These are phyloP conservation scores for Pegoplata infirma DNA, from an alignment of 2,888 invertebrate genomes.

Conservation along the genomic window DNA sequence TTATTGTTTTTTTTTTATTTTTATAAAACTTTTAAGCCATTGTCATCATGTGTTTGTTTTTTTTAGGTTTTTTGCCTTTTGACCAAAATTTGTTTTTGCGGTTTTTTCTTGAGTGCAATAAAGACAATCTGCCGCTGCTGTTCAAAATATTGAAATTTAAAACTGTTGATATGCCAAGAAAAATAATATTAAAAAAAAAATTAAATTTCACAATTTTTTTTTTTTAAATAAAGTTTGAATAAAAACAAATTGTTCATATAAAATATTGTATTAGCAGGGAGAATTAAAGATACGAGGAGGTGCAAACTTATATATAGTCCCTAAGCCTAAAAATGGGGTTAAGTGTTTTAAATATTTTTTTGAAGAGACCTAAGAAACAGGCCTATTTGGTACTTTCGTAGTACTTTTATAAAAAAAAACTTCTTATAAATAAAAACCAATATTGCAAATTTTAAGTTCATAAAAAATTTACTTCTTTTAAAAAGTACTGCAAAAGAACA, in stretches of 20 bases:
- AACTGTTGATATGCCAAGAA: conserved; percentile 24
- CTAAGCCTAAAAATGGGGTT: too few relatives aligned
- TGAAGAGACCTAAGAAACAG: too few relatives aligned
- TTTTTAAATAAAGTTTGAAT: not conserved
- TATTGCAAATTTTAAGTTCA: too few relatives aligned
- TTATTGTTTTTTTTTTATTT: too few relatives aligned
- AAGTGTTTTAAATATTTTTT: too few relatives aligned
- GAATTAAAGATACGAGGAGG: too few relatives aligned
- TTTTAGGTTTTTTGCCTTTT: not conserved
- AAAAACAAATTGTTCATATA: conserved; percentile 24
- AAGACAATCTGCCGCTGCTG: not conserved
- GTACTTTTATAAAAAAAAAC: too few relatives aligned
- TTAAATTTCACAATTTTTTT: conserved; percentile 11
- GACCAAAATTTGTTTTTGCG: not conserved
- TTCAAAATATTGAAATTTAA: conserved; percentile 25
- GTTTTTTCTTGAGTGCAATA: not conserved
- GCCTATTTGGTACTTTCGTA: too few relatives aligned
- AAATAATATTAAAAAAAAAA: not conserved
- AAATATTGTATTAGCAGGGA: conserved; percentile 6
- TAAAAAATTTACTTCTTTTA: too few relatives aligned
- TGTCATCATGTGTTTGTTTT: not conserved
- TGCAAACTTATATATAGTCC: too few relatives aligned
- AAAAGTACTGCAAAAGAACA: too few relatives aligned
- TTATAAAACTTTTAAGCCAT: not conserved
- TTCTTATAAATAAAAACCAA: too few relatives aligned